phyloP scores from a whole-genome alignment of 2,888 invertebrate species.

The Dryobota labecula region DNA sequence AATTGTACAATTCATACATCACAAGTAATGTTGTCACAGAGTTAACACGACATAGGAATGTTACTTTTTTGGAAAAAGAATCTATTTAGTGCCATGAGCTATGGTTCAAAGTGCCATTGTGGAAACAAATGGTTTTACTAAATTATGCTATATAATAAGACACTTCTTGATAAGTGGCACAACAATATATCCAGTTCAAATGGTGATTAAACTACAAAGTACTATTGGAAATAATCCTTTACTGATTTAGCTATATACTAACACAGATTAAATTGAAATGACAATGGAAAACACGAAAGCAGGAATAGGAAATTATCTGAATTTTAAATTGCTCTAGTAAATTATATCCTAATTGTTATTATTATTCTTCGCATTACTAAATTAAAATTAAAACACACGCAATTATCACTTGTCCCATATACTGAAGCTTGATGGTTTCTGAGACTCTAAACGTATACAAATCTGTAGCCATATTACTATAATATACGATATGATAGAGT shows the following conservation, averaged over 20 bases:
- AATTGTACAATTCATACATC: slow-evolving; percentile 56
- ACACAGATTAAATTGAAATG: slow-evolving; percentile 21
- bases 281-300: slow-evolving; percentile 30
- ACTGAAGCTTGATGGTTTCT: slow-evolving; percentile 36
- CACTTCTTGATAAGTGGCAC: slow-evolving; percentile 46
- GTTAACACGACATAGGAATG: slow-evolving; percentile 63
- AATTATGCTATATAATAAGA: slow-evolving; percentile 50
- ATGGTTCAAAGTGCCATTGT: slow-evolving; percentile 33
- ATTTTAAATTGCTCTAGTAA: slow-evolving; percentile 27
- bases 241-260: slow-evolving; percentile 33
- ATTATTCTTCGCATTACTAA: slow-evolving; percentile 33
- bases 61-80: slow-evolving; percentile 50
- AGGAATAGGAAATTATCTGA: slow-evolving; percentile 20
- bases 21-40: slow-evolving; percentile 48
- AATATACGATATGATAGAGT: slow-evolving; percentile 62
- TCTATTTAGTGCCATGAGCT: slow-evolving; percentile 47
- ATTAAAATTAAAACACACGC: slow-evolving; percentile 38
- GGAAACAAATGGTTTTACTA: slow-evolving; percentile 27
- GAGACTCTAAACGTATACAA: slow-evolving; percentile 53
- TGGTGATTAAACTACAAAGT: slow-evolving; percentile 20
- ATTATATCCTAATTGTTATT: slow-evolving; percentile 44
- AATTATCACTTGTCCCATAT: slow-evolving; percentile 24
- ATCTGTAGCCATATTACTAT: slow-evolving; percentile 43
- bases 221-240: slow-evolving; percentile 12
- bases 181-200: slow-evolving; percentile 29